Evolutionary conservation across 2,113 vertebrate species (phyloP), one percentile per base, ranked within the genome.

Genomic region (Silurus glanis): DNA sequence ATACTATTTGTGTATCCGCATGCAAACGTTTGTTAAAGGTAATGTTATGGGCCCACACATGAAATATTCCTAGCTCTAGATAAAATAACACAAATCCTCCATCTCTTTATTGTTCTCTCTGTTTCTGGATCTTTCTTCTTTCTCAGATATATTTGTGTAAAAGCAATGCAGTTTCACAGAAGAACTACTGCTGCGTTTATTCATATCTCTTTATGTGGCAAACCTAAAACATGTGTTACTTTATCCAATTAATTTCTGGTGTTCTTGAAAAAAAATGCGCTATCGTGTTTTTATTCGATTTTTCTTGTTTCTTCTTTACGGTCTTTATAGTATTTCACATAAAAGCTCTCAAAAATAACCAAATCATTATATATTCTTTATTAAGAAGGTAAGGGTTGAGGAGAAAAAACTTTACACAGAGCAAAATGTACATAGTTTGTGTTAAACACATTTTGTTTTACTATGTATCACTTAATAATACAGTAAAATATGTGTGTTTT

Each of bases 151-250:
- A 86, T 94, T 90, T 87, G 25, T 87, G 90, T 90, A 87, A 91
- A 85, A 92, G 87, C 84, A 0, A 90, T 87, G 90, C 91, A 91
- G 91, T 90, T 88, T 94, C 91, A 93, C 92, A 91, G 91, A 92
- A 84, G 56, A 92, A 53, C 10, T 9, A 25, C 55, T 87, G 49
- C 37, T 83, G 67, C 21, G 21, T 45, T 83, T 83, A 14, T 59
- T 72, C 4, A 23, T 56, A 23, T 37, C 1, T 28, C 28, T 1
- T 62, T 47, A 25, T 78, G 74, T 56, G n/a, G 74, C 51, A 28
- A 55, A 9, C 5, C 23, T 55, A 16, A 56, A 78, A 16, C 51
- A 53, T n/a, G 37, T 72, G 74, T 25, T 25, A 53, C 21, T 53
- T 53, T 76, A 76, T 76, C 5, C 28, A 23, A n/a, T 23, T 45